phyloP scores from a whole-genome alignment of 2,113 vertebrate genomes.

The Cygnus atratus region DNA sequence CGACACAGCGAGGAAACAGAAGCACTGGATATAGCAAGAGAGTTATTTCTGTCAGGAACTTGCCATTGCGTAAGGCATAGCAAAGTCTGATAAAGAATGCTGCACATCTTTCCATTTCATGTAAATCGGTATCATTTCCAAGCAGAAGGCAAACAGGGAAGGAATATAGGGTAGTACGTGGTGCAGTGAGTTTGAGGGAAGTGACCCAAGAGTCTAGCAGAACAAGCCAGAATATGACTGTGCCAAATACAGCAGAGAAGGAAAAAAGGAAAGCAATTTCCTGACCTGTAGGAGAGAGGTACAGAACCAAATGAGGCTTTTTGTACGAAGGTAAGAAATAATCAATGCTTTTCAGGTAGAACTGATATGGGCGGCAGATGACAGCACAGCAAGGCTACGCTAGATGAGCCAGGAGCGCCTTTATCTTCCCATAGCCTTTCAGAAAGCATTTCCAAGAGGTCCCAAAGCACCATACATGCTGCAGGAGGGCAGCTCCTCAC shows the following conservation, averaged over 20 bases:
- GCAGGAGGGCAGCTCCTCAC: background rate
- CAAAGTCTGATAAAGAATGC: background rate
- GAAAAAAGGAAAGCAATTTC: background rate
- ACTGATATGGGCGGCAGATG: background rate
- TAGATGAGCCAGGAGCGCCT: background rate
- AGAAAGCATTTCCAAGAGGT: background rate
- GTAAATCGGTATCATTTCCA: background rate
- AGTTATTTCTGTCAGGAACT: background rate
- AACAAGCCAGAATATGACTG: background rate
- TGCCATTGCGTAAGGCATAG: background rate
- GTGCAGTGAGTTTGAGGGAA: background rate
- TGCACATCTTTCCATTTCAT: background rate
- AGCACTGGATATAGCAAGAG: background rate
- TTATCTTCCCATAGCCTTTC: background rate
- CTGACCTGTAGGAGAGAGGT: background rate
- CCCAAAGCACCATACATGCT: rapidly evolving
- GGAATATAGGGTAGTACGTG: rapidly evolving
- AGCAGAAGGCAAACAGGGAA: background rate
- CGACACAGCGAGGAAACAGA: background rate
- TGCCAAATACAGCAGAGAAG: background rate
- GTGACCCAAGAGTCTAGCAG: background rate
- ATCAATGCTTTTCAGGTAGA: background rate
- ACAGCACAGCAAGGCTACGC: background rate
- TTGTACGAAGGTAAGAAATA: background rate
- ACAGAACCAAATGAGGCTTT: background rate